Evolutionary conservation across 2,888 invertebrate genomes (phyloP).

Genomic region (Meiosimyza decipiens): DNA sequence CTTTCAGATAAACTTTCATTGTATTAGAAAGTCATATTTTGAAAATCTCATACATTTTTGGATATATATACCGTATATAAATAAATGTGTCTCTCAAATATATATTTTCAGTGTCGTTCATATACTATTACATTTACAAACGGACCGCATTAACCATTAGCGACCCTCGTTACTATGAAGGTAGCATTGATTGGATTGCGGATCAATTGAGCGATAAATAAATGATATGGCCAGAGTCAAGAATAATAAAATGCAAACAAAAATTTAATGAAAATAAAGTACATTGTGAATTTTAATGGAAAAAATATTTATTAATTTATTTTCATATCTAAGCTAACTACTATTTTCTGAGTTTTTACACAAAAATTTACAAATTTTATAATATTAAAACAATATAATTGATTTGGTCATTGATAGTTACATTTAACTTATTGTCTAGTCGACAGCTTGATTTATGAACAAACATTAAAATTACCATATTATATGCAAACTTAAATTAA

Average conservation of each 20-base stretch:
- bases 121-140: slow-evolving; percentile 93
- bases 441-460: neutral
- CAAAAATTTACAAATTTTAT: too few species aligned
- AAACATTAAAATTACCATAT: slow-evolving; percentile 3
- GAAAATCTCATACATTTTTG: too few species aligned
- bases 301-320: too few species aligned
- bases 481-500: slow-evolving; percentile 4
- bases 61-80: too few species aligned
- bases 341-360: too few species aligned
- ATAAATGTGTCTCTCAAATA: neutral
- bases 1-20: too few species aligned
- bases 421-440: slow-evolving; percentile 21
- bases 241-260: neutral
- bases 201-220: slow-evolving; percentile 67
- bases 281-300: too few species aligned
- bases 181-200: slow-evolving; percentile 85
- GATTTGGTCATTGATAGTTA: too few species aligned
- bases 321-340: too few species aligned
- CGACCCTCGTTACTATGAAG: slow-evolving; percentile 91
- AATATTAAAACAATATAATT: too few species aligned
- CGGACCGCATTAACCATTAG: slow-evolving; percentile 86
- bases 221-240: slow-evolving; percentile 29
- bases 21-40: too few species aligned
- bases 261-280: neutral
- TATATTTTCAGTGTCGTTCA: slow-evolving; percentile 67